A percentile compares a stretch with the other conserved stretches of the same genome.
These are phyloP conservation scores for Cataglyphis altisquamis DNA, from an alignment of 2,888 invertebrate species.

Conservation along the genomic window DNA sequence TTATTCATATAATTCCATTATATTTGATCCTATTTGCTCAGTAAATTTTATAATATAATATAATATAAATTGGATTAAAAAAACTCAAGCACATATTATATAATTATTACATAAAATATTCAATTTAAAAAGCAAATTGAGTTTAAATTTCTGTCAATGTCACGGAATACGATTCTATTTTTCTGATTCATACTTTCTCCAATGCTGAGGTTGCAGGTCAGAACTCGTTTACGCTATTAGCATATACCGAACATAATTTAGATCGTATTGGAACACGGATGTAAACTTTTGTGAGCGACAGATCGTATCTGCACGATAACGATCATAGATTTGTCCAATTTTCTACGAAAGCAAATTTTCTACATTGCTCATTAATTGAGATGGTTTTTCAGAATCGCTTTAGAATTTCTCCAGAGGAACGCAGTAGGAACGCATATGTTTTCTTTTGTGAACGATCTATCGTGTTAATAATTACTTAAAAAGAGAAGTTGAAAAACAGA, in stretches of 20 bases:
- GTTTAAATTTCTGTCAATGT: slow-evolving; percentile 11
- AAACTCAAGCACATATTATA: neutral
- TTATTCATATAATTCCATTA: neutral
- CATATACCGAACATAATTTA: slow-evolving; percentile 46
- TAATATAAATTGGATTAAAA: neutral
- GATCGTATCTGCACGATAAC: slow-evolving; percentile 36
- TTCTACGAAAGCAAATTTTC: slow-evolving; percentile 23
- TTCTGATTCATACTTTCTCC: slow-evolving; percentile 55
- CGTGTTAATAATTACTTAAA: slow-evolving; percentile 47
- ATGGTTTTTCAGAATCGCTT: slow-evolving; percentile 18
- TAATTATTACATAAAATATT: neutral
- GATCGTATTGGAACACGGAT: slow-evolving; percentile 11
- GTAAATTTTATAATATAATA: neutral
- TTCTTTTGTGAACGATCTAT: slow-evolving; percentile 22
- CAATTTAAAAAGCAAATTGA: neutral
- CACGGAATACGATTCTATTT: slow-evolving; percentile 2
- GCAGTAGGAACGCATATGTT: slow-evolving; percentile 40
- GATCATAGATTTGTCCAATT: slow-evolving; percentile 33
- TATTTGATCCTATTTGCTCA: neutral
- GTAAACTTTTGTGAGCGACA: slow-evolving; percentile 35
- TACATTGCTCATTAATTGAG: slow-evolving; percentile 35
- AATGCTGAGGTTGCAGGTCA: slow-evolving; percentile 52
- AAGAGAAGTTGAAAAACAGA: neutral
- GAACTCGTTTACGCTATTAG: slow-evolving; percentile 8
- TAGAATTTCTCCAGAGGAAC: slow-evolving; percentile 23